Evolutionary conservation across 2,888 invertebrate genomes (phyloP), one percentile per base, ranked within the genome.

Genomic region (Heliconius charithonia): DNA sequence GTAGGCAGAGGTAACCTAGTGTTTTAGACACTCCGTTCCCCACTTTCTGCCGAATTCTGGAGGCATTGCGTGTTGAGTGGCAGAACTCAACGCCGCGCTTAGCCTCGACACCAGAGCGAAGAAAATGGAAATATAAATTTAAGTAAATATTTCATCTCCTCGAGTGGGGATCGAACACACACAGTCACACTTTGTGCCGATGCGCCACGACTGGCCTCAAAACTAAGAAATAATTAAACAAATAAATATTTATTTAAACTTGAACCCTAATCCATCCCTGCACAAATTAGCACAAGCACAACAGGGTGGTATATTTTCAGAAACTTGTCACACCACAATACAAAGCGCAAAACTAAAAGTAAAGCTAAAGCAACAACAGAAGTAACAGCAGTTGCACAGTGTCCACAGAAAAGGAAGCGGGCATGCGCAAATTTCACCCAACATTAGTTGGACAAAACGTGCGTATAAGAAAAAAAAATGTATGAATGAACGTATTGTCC

Each of bases 251-350:
- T 3, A 27, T 45, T 41, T 69, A 25, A 27, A 9, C 25, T 16
- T 29, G 3, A 41, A 27, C 27, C 6, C 56, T 16, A 66, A 67
- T 94, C 6, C 93, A 77, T 56, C 86, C 85, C 94, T 91, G 93
- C 77, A 32, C 86, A 91, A 91, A 93, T 93, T 93, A 93, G 92
- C 90, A 87, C 88, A 88, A 89, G 89, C 88, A 37, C 37, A 88
- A 90, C 94, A 90, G 94, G 92, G 93, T 93, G 93, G 94, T 90
- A 93, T 90, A 91, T 90, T 91, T 91, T 89, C 87, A 83, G 88
- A 91, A 89, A 88, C 93, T 93, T 93, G 92, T 93, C 91, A 86
- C 83, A 81, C 81, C 83, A 93, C 92, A 94, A 94, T 63, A 25
- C 16, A 13, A 25, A 63, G 25, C 4, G 25, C 63, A 25, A 63